Evolutionary conservation across 2,797 vertebrate species (phyloP).

Genomic region (Clarias pachynema): DNA sequence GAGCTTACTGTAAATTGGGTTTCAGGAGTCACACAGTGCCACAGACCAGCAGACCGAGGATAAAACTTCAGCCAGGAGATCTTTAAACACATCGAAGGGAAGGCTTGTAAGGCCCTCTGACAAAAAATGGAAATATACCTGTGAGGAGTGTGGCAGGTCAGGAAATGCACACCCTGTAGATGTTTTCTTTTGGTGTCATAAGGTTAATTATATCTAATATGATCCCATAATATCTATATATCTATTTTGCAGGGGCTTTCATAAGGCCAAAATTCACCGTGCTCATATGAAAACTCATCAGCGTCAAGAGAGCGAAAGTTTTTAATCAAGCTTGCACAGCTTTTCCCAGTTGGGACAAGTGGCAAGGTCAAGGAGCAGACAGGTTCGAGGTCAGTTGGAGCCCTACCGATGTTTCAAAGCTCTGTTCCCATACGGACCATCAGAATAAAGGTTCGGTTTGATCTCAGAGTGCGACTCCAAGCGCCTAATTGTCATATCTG

Average conservation of each 20-base stretch:
- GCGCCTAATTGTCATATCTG: background rate
- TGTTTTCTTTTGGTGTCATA: background rate
- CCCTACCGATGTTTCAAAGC: background rate
- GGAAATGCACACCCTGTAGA: background rate
- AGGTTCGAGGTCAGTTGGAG: background rate
- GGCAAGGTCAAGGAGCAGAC: constrained; percentile 40
- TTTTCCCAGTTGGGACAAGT: constrained; percentile 52
- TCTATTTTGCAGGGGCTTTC: constrained; percentile 65
- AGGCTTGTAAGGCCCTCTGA: background rate
- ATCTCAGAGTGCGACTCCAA: background rate
- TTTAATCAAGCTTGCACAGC: constrained; percentile 44
- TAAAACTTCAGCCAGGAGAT: constrained; percentile 39
- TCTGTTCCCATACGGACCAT: background rate
- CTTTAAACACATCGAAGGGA: constrained; percentile 24
- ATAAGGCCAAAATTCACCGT: constrained; percentile 74
- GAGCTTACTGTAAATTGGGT: background rate
- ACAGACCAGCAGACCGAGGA: constrained; percentile 26
- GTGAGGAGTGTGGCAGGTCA: constrained; percentile 71
- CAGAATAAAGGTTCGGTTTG: background rate
- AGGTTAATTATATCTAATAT: background rate
- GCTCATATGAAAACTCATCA: constrained; percentile 76
- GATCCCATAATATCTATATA: background rate
- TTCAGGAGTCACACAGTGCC: constrained; percentile 17
- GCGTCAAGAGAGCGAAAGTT: constrained; percentile 63
- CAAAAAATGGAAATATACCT: constrained; percentile 62